These are phyloP conservation scores for Morinoia aosen DNA, from an alignment of 2,888 invertebrate genomes.

Conservation along the genomic window DNA sequence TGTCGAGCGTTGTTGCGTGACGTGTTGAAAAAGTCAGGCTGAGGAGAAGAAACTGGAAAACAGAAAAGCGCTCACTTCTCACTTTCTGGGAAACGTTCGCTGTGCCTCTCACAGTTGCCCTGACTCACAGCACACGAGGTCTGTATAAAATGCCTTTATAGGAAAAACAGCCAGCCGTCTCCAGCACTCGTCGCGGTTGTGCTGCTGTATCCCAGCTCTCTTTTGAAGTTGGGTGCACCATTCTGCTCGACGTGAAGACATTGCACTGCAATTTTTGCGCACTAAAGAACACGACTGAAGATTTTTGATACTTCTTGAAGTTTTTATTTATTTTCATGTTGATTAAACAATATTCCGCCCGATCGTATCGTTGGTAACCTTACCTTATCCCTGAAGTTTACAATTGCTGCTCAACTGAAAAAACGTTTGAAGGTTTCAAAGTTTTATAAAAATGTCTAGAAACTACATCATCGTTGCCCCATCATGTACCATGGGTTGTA, in stretches of 20 bases:
- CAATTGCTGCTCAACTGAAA: too few species aligned
- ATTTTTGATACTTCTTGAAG: not conserved
- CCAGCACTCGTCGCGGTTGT: not conserved
- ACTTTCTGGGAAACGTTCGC: not conserved
- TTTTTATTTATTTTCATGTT: not conserved
- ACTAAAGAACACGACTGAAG: not conserved
- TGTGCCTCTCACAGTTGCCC: not conserved
- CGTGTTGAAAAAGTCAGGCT: not conserved
- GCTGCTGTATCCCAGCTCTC: not conserved
- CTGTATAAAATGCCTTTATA: not conserved
- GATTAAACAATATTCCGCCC: not conserved
- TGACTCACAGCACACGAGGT: not conserved
- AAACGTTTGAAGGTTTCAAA: not conserved
- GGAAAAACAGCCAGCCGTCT: not conserved
- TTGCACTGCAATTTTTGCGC: not conserved
- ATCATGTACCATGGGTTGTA: too few species aligned
- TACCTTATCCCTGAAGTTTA: too few species aligned
- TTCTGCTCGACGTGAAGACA: not conserved
- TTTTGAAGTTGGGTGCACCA: not conserved
- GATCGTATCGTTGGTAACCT: not conserved
- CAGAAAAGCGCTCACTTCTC: not conserved
- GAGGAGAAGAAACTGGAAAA: not conserved
- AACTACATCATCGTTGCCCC: too few species aligned
- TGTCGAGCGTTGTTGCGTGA: not conserved
- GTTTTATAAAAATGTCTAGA: not conserved